Percentiles rank a stretch among this genome's conserved stretches.
Evolutionary conservation across 2,113 vertebrate species (phyloP).

Genomic region (Thymallus thymallus): DNA sequence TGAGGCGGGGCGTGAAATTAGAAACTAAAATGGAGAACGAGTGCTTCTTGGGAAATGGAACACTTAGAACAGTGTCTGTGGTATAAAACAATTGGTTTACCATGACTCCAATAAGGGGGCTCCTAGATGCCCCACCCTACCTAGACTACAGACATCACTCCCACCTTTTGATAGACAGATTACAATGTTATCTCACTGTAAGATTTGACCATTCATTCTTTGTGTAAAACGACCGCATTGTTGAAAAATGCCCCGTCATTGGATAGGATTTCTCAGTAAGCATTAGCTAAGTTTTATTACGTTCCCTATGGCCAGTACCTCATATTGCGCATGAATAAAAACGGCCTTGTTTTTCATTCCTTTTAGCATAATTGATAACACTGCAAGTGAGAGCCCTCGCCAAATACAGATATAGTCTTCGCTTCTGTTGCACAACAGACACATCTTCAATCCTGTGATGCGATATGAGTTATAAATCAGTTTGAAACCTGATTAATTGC

Average conservation of each 20-base stretch:
- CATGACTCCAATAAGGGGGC: no score
- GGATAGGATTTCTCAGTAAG: slow-evolving; percentile 35
- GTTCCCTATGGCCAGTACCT: slow-evolving; percentile 31
- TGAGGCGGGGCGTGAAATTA: neutral
- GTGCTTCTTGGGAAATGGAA: slow-evolving; percentile 3
- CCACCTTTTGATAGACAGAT: no score
- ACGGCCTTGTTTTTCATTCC: slow-evolving; percentile 23
- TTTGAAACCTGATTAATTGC: slow-evolving; percentile 34
- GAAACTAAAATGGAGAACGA: neutral
- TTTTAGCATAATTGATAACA: slow-evolving; percentile 50
- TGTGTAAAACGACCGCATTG: neutral
- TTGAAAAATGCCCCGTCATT: neutral
- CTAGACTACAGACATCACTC: no score
- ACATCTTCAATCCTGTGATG: slow-evolving; percentile 10
- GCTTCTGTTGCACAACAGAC: slow-evolving; percentile 3
- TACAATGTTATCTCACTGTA: neutral
- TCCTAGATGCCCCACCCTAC: no score
- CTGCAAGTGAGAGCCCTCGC: slow-evolving; percentile 9
- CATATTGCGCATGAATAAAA: slow-evolving; percentile 26
- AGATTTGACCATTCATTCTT: slow-evolving; percentile 11
- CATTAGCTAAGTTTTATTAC: slow-evolving; percentile 37
- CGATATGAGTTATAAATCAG: slow-evolving; percentile 21
- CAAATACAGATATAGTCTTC: slow-evolving; percentile 28
- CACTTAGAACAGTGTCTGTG: neutral
- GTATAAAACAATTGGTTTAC: neutral